phyloP scores from a whole-genome alignment of 2,113 vertebrate genomes.

The Triplophysa tibetana region DNA sequence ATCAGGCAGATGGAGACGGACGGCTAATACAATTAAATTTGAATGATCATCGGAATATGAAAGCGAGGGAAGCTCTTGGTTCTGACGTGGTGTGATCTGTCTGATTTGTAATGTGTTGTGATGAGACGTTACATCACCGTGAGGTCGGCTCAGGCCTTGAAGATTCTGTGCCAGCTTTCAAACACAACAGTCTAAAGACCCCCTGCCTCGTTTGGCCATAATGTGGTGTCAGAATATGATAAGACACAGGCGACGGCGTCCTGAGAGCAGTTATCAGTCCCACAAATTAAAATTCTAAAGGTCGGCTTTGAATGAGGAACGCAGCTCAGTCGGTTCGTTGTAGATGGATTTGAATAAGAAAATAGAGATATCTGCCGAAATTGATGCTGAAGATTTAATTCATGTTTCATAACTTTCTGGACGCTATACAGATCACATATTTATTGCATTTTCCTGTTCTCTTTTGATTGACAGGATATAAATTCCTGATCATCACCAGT shows the following conservation, averaged over 20 bases:
- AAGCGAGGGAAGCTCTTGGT: constrained; percentile 48
- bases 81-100: constrained; percentile 42
- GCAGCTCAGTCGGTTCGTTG: neutral
- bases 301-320: constrained; percentile 4
- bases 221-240: neutral
- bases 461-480: too few species aligned
- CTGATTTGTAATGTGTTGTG: constrained; percentile 58
- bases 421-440: too few species aligned
- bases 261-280: constrained; percentile 25
- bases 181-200: constrained; percentile 7
- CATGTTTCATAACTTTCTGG: too few species aligned
- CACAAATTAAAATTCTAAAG: constrained; percentile 25
- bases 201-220: neutral
- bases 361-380: neutral
- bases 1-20: constrained; percentile 48
- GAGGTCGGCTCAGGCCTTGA: neutral
- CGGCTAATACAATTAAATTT: constrained; percentile 54
- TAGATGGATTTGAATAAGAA: constrained; percentile 14
- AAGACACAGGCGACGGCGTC: neutral
- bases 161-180: constrained; percentile 18
- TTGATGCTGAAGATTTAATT: too few species aligned
- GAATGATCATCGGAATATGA: constrained; percentile 51
- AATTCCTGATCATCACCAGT: too few species aligned
- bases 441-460: too few species aligned
- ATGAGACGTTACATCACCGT: constrained; percentile 54